Percentiles rank a stretch among this genome's conserved stretches.
These are phyloP conservation scores for Bergia puertoricense DNA, from an alignment of 92 coral and sea anemone genomes.

Conservation along the genomic window DNA sequence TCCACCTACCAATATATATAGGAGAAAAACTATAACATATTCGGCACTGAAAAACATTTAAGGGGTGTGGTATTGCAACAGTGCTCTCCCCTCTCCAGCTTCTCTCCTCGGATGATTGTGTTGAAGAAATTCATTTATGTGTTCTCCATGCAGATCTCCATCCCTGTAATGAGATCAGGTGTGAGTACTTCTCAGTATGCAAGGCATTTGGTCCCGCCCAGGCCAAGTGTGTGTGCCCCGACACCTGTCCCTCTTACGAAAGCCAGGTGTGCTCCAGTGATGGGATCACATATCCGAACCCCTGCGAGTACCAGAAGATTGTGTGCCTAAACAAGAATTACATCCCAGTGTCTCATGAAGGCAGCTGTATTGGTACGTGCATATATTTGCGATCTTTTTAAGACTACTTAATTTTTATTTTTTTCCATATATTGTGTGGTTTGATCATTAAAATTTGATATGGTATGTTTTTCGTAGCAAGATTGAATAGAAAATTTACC, in stretches of 20 bases:
- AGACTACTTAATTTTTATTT: too few relatives aligned
- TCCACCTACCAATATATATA: too few relatives aligned
- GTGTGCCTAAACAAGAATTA: conserved; percentile 41
- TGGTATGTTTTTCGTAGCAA: too few relatives aligned
- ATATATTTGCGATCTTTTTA: too few relatives aligned
- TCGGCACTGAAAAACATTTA: not conserved
- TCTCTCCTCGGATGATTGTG: not conserved
- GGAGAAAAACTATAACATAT: too few relatives aligned
- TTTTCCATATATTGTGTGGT: too few relatives aligned
- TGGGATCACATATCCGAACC: conserved; percentile 60
- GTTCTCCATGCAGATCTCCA: conserved; percentile 59
- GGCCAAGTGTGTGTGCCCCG: conserved; percentile 59
- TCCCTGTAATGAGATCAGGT: conserved; percentile 60
- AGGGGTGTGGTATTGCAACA: not conserved
- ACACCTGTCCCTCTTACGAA: conserved; percentile 41
- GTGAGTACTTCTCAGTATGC: conserved; percentile 56
- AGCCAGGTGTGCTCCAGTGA: conserved; percentile 52
- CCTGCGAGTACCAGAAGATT: conserved; percentile 54
- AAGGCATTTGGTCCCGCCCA: conserved; percentile 39
- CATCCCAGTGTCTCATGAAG: conserved; percentile 45
- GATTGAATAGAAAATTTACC: too few relatives aligned
- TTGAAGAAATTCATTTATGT: not conserved
- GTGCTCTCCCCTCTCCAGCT: not conserved
- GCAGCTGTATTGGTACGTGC: conserved; percentile 70
- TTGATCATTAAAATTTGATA: too few relatives aligned